Base-by-base conservation (phyloP, 1,140 invertebrate species). In the Lucilia sericata region DNA sequence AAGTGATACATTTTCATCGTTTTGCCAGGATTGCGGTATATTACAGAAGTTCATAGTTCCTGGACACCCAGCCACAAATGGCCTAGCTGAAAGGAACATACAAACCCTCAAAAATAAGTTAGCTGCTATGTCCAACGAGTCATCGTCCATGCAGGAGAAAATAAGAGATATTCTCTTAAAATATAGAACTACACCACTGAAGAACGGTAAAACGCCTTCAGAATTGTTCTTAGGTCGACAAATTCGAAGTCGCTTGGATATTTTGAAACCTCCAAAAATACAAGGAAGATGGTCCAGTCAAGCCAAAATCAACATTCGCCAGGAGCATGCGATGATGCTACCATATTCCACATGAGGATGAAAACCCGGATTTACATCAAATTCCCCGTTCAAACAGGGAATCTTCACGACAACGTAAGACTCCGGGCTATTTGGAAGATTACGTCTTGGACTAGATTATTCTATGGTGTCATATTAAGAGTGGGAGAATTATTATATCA, bases 61-160 rank as follows among this genome's bases (percentile, higher is more conserved):
- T 0, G 88, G 88, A 74, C 88, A 91, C 65, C 88, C 88, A 25
- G 86, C 88, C 0, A 88, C 89, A 3, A 92, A 92, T 84, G 88
- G 87, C 0, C 86, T 89, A 83, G 88, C 90, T 0, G 89, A 91
- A 84, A 76, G 88, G 1, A 86, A 87, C 82, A 86, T 91, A 5
- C 88, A 91, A 86, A 91, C 87, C 8, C 36, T 91, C 7, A 91
- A 91, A 84, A 10, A 88, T 74, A 85, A 87, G 36, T 19, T 88
- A 49, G 84, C 49, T 82, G 74, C 83, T n/a, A 86, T 87, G 85
- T 21, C 2, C 5, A 76, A 86, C 13, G 84, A 85, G 84, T 25
- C 36, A n/a, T n/a, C 49, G 4, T 47, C 85, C 70, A 85, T 87
- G 14, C 21, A 34, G 5, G n/a, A 80, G 13, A 86, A 87, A 84